A percentile compares a stretch with the other conserved stretches of the same genome.
These are phyloP conservation scores for Altica lythri DNA, from an alignment of 2,888 invertebrate species.

Conservation along the genomic window DNA sequence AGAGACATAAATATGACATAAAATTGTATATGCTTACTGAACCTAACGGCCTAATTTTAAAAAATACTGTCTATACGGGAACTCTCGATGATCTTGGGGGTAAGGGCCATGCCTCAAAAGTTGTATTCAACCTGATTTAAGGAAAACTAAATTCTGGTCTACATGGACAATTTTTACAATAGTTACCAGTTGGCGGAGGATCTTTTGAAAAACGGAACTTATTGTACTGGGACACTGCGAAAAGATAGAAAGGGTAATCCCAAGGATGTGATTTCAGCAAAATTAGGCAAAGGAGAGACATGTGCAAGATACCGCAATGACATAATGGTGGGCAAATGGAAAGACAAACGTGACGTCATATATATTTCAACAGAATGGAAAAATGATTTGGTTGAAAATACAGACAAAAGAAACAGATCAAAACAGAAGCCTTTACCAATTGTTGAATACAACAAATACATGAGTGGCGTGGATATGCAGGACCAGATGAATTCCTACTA, in stretches of 20 bases:
- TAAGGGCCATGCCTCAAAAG: not conserved
- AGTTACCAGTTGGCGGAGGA: not conserved
- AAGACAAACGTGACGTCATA: not conserved
- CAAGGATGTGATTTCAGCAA: not conserved
- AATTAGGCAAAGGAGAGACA: constrained; percentile 2
- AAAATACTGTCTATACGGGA: too few species aligned
- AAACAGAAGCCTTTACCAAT: too few species aligned
- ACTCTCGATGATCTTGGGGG: too few species aligned
- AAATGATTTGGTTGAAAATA: not conserved
- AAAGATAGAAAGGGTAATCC: constrained; percentile 1
- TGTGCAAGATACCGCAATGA: too few species aligned
- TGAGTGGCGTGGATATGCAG: not conserved
- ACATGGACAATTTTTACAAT: not conserved
- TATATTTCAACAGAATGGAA: not conserved
- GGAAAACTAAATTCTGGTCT: not conserved
- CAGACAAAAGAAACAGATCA: not conserved
- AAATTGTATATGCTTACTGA: too few species aligned
- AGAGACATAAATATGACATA: too few species aligned
- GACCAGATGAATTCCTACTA: constrained; percentile 6
- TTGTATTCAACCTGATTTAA: constrained; percentile 7
- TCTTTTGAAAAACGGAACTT: not conserved
- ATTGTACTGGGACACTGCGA: not conserved
- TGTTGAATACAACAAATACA: constrained; percentile 1
- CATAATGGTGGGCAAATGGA: not conserved
- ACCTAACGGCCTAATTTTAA: too few species aligned